Base-by-base conservation (phyloP, 2,113 vertebrate genomes). In the Nannobrachium achirus region DNA sequence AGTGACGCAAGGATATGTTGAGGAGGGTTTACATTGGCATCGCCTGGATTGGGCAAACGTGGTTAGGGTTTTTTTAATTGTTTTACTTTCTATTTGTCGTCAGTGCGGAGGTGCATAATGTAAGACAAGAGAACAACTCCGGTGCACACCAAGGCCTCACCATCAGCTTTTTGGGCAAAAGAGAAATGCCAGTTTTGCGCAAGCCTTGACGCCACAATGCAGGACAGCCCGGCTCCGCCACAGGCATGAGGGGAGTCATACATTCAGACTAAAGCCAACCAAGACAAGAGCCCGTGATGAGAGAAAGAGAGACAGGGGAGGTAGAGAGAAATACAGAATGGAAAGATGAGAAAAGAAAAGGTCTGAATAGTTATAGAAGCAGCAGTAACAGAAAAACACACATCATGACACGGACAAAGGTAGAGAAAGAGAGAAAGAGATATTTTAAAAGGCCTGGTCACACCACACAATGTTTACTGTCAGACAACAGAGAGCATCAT, bases 121-220 rank as follows among this genome's bases (percentile, higher is more conserved):
- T 71, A 59, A 50, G 73, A 76, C 62, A 75, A 83, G 52, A 69
- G 46, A 75, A 86, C 56, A 81, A 84, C 69, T 75, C 78, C 55
- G 82, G 89, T 91, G 85, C 89, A 83, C 94, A 95, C 90, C 91
- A 90, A 92, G 89, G 93, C 93, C 98, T 99, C 98, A 99, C 98
- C 98, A 96, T 91, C 67, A 89, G 90, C 92, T 97, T 97, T 96
- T 14, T 96, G 93, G 98, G 95, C 92, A 94, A 94, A 91, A 99
- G 96, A 94, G 96, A 95, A 97, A 99, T 98, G 95, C 97, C 97
- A 95, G 97, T 99, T 97, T 96, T 99, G 95, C 96, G 96, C 92
- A 99, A 99, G 94, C 97, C 95, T 94, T 96, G 96, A 92, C 96
- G 96, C 98, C 98, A 99, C 92, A 96, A 95, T 92, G 96, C 93